Evolutionary conservation across 1,140 invertebrate genomes (phyloP).

Genomic region (Conopomorpha cramerella): DNA sequence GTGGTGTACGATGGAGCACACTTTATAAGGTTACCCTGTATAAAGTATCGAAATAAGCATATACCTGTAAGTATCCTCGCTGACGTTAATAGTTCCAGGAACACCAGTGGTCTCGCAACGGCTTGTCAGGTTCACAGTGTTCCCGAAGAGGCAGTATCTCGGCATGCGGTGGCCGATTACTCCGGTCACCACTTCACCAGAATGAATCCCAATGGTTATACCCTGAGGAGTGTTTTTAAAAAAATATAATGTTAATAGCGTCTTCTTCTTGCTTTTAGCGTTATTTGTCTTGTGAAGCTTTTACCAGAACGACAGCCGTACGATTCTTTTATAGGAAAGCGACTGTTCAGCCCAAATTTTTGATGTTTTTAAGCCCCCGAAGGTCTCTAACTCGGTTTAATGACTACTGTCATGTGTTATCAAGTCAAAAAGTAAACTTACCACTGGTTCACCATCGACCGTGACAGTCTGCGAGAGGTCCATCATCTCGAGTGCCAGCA

Average conservation of each 20-base stretch:
- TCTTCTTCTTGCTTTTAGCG: too few species aligned
- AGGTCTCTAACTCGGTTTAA: too few species aligned
- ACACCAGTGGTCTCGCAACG: conserved; percentile 93
- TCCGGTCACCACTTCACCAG: conserved; percentile 94
- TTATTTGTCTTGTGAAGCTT: too few species aligned
- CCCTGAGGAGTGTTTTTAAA: conserved; percentile 64
- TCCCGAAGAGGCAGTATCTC: conserved; percentile 96
- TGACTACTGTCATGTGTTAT: too few species aligned
- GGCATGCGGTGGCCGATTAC: conserved; percentile 97
- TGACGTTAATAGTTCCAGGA: conserved; percentile 91
- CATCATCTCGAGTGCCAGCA: conserved; percentile 95
- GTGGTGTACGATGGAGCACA: too few species aligned
- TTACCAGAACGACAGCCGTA: too few species aligned
- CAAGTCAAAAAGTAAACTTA: too few species aligned
- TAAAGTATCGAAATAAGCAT: neutral
- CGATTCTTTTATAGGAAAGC: too few species aligned
- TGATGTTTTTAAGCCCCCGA: too few species aligned
- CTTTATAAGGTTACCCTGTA: too few species aligned
- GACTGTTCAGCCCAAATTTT: too few species aligned
- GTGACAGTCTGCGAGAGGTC: conserved; percentile 86
- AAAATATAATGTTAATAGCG: too few species aligned
- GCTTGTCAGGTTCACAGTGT: conserved; percentile 95
- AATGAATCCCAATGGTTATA: conserved; percentile 96
- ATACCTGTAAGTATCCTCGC: conserved; percentile 91
- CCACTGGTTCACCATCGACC: conserved; percentile 84